Base-by-base conservation (phyloP, 2,888 invertebrate genomes). In the Himalopsyche tibetana region DNA sequence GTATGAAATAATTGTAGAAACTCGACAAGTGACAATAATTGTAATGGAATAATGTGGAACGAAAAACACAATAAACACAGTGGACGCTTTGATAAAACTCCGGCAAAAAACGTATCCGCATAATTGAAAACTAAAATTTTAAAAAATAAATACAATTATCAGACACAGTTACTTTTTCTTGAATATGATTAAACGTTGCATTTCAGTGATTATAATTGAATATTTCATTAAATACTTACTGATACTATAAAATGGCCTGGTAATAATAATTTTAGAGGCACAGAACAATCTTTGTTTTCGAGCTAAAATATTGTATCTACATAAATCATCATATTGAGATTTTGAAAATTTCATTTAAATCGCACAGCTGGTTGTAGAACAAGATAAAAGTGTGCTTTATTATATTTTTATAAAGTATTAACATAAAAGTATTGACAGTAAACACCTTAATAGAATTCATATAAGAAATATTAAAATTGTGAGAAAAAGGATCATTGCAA, bases 1-100 rank as follows among this genome's bases (percentile, higher is more conserved):
- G 36, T 74, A 74, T 38, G 74, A 74, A 74, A 74, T 28, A 74
- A 74, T 74, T 74, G 36, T 36, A 74, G 74, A 74, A 74, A 74
- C 74, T 28, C 74, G 11, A 36, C 74, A 74, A 74, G 74, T 74
- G 74, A 74, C 74, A 74, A 74, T 74, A 74, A 74, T 74, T 74
- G 74, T 74, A 74, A 74, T 74, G 74, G 36, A 74, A 74, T 74
- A 74, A 74, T 74, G 74, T 38, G 74, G 38, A 74, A 74, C 74
- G 74, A 74, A 74, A 74, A 74, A 15, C 74, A 74, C 74, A 74
- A 74, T 74, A 38, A 74, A 15, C 36, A 74, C 74, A 28, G 63
- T 63, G 11, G 11, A 38, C 74, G 74, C 74, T 36, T 74, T 74
- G 74, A 74, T 74, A 74, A 36, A 74, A 38, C 5, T 74, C 74